A percentile compares a stretch with the other conserved stretches of the same genome.
Conservation (phyloP, 2,113 vertebrate species). For the Rhea pennata region DNA sequence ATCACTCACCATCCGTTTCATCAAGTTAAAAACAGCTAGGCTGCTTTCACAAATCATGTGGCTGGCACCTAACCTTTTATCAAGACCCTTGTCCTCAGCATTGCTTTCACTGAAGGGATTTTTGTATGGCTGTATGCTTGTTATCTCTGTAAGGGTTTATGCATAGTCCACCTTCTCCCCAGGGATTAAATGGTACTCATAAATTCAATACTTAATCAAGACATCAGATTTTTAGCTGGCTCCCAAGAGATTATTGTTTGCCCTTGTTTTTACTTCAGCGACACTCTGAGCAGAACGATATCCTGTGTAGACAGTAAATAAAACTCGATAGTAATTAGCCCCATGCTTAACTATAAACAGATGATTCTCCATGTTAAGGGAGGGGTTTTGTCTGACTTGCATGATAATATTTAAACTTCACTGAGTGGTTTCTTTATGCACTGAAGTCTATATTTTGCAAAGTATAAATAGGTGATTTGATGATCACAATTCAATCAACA, state of each 20-base stretch:
- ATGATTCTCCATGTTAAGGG: neutral
- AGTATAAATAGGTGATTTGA: neutral
- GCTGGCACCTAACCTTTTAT: neutral
- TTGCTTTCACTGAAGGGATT: too few species aligned
- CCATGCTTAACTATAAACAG: neutral
- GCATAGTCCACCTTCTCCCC: neutral
- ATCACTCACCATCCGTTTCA: neutral
- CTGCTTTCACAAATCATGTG: rapidly evolving
- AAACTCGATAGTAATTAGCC: neutral
- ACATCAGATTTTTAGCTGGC: neutral
- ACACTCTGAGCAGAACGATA: neutral
- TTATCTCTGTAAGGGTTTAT: neutral
- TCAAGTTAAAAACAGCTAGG: neutral
- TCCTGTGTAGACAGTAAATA: neutral
- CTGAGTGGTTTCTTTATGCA: neutral
- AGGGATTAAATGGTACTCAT: rapidly evolving
- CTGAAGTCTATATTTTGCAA: neutral
- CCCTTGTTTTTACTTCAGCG: neutral
- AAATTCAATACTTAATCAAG: neutral
- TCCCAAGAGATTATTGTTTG: neutral
- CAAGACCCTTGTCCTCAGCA: neutral
- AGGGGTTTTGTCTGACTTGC: neutral
- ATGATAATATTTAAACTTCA: neutral
- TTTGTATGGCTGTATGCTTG: rapidly evolving
- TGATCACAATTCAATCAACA: neutral